Conservation (phyloP, 2,113 vertebrate genomes). For the Dicrurus megarhynchus region DNA sequence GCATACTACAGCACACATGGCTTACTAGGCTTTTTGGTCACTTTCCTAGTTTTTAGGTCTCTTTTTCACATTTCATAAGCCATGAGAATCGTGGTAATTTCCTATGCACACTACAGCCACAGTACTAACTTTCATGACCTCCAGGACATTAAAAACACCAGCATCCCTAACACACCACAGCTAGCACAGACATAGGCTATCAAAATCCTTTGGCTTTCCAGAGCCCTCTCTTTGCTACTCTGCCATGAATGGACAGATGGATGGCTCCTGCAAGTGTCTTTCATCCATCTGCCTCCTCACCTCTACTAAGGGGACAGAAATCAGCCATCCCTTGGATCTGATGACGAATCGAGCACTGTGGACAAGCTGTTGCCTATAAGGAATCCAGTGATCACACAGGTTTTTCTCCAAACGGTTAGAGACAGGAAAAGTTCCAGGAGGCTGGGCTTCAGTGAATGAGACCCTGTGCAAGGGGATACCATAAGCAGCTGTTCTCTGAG, state of each 20-base stretch:
- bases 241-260: not conserved
- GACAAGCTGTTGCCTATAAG: not conserved
- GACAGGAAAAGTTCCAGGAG: not conserved
- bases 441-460: not conserved
- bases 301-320: not conserved
- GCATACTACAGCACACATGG: not conserved
- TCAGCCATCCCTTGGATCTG: not conserved
- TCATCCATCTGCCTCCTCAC: not conserved
- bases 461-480: not conserved
- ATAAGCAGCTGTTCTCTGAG: not conserved
- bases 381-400: not conserved
- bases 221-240: not conserved
- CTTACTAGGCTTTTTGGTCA: not conserved
- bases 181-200: not conserved
- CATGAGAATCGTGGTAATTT: not conserved
- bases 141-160: not conserved
- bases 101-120: not conserved
- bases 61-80: not conserved
- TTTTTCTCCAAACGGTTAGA: not conserved
- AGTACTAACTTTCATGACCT: not conserved
- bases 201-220: not conserved
- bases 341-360: not conserved
- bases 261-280: not conserved
- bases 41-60: not conserved
- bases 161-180: not conserved